Evolutionary conservation across 2,797 vertebrate species (phyloP).

Genomic region (Fistularia commersonii): DNA sequence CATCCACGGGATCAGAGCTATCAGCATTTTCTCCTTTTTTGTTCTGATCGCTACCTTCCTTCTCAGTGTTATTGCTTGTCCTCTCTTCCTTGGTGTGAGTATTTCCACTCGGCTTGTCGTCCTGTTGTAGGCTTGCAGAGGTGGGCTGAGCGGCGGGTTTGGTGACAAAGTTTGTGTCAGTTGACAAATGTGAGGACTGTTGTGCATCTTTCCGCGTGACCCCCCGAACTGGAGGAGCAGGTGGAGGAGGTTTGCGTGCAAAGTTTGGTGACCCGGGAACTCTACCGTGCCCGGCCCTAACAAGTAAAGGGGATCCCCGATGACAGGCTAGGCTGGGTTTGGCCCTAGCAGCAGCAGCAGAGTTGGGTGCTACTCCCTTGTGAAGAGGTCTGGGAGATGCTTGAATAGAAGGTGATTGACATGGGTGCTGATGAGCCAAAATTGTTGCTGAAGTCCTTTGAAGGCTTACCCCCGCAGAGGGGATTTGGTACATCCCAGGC

Average conservation of each 20-base stretch:
- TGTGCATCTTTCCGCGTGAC: constrained; percentile 74
- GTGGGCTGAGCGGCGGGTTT: constrained; percentile 25
- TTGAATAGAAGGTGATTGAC: constrained; percentile 44
- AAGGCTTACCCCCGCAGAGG: constrained; percentile 49
- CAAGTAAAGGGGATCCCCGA: constrained; percentile 71
- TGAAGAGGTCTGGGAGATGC: constrained; percentile 57
- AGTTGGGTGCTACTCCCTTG: constrained; percentile 53
- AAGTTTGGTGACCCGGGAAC: constrained; percentile 73
- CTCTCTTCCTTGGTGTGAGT: constrained; percentile 23
- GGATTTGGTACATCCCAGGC: constrained; percentile 71
- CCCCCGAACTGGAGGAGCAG: constrained; percentile 76
- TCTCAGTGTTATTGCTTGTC: constrained; percentile 42
- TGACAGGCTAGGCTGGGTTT: constrained; percentile 57
- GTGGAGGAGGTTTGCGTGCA: constrained; percentile 75
- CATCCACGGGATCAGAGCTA: constrained; percentile 41
- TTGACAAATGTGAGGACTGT: constrained; percentile 8
- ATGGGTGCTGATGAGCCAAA: constrained; percentile 66
- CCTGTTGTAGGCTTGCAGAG: constrained; percentile 22
- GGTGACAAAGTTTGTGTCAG: constrained; percentile 20
- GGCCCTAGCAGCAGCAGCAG: constrained; percentile 44
- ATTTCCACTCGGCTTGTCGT: constrained; percentile 7
- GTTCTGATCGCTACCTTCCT: constrained; percentile 36
- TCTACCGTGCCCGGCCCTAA: constrained; percentile 62
- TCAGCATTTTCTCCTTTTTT: constrained; percentile 50
- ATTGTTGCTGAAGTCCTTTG: constrained; percentile 54